These are phyloP conservation scores for Heliconius erato DNA, from an alignment of 2,888 invertebrate species.

Conservation along the genomic window DNA sequence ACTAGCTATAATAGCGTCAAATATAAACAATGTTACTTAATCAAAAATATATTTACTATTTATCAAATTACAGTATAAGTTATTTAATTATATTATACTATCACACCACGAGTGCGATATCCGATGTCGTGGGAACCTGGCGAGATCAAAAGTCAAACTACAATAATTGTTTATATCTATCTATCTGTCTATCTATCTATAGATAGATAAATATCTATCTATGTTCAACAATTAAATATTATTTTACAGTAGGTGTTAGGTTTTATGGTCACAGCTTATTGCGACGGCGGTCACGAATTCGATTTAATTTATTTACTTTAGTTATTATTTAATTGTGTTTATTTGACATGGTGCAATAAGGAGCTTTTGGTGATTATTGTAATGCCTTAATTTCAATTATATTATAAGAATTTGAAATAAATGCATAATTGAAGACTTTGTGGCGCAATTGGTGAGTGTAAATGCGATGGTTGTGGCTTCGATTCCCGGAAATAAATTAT, in stretches of 20 bases:
- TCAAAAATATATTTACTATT: slow-evolving; percentile 15
- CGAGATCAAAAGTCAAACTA: slow-evolving; percentile 25
- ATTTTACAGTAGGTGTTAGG: slow-evolving; percentile 4
- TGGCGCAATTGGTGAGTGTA: background rate
- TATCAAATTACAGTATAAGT: background rate
- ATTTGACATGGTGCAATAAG: background rate
- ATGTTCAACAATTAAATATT: slow-evolving; percentile 7
- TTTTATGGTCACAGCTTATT: slow-evolving; percentile 18
- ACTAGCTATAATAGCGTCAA: background rate
- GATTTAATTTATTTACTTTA: background rate
- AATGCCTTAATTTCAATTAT: background rate
- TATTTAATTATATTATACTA: slow-evolving; percentile 29
- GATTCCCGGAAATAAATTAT: background rate
- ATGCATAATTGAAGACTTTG: background rate
- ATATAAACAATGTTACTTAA: background rate
- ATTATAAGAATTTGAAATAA: background rate
- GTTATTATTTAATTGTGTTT: background rate
- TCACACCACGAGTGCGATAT: slow-evolving; percentile 56
- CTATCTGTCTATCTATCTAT: too few relatives aligned
- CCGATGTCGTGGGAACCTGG: slow-evolving; percentile 57
- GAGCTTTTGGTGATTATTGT: background rate
- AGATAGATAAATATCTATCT: background rate
- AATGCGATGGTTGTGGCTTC: background rate
- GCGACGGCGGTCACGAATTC: slow-evolving; percentile 6
- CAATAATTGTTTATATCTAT: slow-evolving; percentile 14